Base-by-base conservation (phyloP, 2,797 vertebrate species). In the Sebastiscus albofasciatus region DNA sequence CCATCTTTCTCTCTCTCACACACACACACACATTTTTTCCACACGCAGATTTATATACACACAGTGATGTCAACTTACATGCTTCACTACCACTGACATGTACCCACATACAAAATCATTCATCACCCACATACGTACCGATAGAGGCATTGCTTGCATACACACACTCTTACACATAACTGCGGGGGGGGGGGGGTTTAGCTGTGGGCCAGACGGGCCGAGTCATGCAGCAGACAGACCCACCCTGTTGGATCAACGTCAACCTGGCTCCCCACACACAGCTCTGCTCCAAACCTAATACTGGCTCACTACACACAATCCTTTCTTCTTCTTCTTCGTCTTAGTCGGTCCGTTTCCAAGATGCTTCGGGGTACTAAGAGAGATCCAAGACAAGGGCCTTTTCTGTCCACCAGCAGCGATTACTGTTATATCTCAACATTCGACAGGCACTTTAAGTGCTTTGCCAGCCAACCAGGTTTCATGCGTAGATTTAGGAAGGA, bases 161-260 rank as follows among this genome's bases (percentile, higher is more conserved):
- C 72, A 77, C 82, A 67, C 68, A 67, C 36, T 68, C 58, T 39
- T 33, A 52, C 79, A 78, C 67, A 79, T 29, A 65, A 42, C 79
- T 76, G 62, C 22, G 3, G 16, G 13, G 12, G 26, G 4, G 14
- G 10, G 81, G 49, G 20, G 61, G 39, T 72, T 8, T 81, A 24
- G 69, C 86, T 83, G 72, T 42, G 9, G 87, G 82, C 89, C 91
- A 92, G 92, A 90, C 89, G 55, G 83, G 82, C 84, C 81, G 73
- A 89, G 89, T 88, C 87, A 82, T 83, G 84, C 86, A 82, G 91
- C 89, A 93, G 93, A 93, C 92, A 89, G 90, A 90, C 90, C 89
- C 90, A 81, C 90, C 93, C 92, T 90, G 86, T 90, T 93, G 91
- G 91, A 92, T 78, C 79, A 52, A 78, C 79, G 70, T 87, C 91